phyloP scores from a whole-genome alignment of 1,140 invertebrate genomes.

The Varroa destructor region DNA sequence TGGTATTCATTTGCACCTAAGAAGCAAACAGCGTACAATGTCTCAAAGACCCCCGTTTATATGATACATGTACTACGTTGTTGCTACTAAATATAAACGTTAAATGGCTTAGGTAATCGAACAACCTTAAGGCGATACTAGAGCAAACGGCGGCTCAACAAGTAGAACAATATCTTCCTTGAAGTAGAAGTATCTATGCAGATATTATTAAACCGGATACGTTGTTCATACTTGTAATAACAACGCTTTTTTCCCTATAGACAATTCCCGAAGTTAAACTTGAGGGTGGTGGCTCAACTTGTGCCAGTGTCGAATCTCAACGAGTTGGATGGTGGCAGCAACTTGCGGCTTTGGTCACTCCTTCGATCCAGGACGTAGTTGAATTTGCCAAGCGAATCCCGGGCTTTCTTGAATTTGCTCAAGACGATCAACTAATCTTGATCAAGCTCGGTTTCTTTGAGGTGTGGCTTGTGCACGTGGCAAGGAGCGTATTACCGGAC shows the following conservation, averaged over 20 bases:
- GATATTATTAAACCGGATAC: not conserved
- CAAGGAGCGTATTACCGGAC: slow-evolving; percentile 55
- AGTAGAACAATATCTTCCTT: slow-evolving; percentile 30
- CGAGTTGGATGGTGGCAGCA: slow-evolving; percentile 42
- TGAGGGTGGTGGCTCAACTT: slow-evolving; percentile 35
- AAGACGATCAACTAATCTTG: slow-evolving; percentile 83
- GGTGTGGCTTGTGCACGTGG: slow-evolving; percentile 77
- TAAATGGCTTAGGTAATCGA: too few species aligned
- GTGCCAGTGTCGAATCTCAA: slow-evolving; percentile 40
- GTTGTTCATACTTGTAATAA: not conserved
- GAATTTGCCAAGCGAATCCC: slow-evolving; percentile 84
- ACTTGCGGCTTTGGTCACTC: slow-evolving; percentile 45
- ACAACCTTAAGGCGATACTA: not conserved
- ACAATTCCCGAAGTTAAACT: slow-evolving; percentile 37
- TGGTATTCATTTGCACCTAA: too few species aligned
- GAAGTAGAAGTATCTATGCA: not conserved
- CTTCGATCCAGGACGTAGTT: slow-evolving; percentile 74
- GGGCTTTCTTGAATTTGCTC: slow-evolving; percentile 67
- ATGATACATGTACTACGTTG: too few species aligned
- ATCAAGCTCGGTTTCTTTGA: slow-evolving; percentile 94
- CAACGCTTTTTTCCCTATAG: slow-evolving; percentile 32
- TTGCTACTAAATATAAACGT: too few species aligned
- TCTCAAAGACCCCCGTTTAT: too few species aligned
- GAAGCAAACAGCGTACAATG: too few species aligned
- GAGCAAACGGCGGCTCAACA: slow-evolving; percentile 34